Evolutionary conservation across 53 echinoderm and acorn worm genomes (phyloP), one percentile per base, ranked within the genome.

Genomic region (Luidia sarsii): DNA sequence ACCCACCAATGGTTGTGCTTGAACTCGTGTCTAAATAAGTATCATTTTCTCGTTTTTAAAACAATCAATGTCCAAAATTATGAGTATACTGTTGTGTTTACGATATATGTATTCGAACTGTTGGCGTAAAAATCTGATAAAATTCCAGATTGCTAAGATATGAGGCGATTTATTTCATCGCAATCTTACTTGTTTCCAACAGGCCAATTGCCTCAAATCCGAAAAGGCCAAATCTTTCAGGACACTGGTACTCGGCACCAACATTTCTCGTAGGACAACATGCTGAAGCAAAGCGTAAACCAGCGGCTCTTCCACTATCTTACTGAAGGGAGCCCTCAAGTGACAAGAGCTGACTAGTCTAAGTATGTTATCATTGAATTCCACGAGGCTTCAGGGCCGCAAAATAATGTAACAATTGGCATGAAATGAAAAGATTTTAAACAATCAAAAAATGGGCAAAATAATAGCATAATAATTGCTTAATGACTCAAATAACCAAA

Each of bases 311-410:
- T 29, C 30, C 37, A 13, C 14, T 35, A 10, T 15, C 33, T 55
- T 23, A 4, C 43, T 21, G 43, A 29, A 77, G 77, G 41, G 77
- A 61, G 77, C 61, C 77, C 77, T 77, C 77, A 77, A 77, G 60
- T 75, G 75, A 59, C 13, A 18, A 7, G n/a, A 7, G 19, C 9
- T 29, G 33, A 22, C 19, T 52, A 31, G 70, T 52, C 33, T 46
- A 46, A 46, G 46, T 46, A 46, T 15, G 15, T 46, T 8, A 10
- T 10, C 15, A 10, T 46, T 46, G 46, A 10, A 15, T 46, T 46
- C 8, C 8, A 46, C 15, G 46, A n/a, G 27, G 27, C n/a, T 33
- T 29, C 64, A 19, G 19, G 32, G n/a, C 7, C 0, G 19, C 2
- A 63, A 34, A 63, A 29, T 7, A 33, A 34, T 33, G 33, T 23